A percentile compares a stretch with the other conserved stretches of the same genome.
These are phyloP conservation scores for Tyria jacobaeae DNA, from an alignment of 2,888 invertebrate species.

Conservation along the genomic window DNA sequence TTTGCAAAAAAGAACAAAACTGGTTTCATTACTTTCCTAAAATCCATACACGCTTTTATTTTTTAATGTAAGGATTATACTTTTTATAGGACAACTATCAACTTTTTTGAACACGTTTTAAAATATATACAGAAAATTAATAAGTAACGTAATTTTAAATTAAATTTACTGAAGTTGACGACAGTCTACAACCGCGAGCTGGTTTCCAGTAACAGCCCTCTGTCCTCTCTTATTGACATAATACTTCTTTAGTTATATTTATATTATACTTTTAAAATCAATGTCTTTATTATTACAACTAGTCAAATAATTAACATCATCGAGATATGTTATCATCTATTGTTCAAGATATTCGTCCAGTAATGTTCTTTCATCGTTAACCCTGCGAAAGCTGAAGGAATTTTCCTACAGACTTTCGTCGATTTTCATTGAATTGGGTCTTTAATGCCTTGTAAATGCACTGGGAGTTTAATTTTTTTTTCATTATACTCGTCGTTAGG, in stretches of 20 bases:
- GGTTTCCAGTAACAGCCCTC: background rate
- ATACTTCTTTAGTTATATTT: conserved; percentile 9
- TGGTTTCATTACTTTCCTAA: background rate
- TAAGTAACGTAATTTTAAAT: background rate
- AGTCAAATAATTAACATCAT: conserved; percentile 73
- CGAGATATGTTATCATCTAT: conserved; percentile 67
- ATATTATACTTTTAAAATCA: conserved; percentile 70
- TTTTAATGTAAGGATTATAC: background rate
- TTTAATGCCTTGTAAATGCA: background rate
- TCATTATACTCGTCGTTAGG: too few species aligned
- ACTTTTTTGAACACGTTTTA: background rate
- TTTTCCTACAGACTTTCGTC: background rate
- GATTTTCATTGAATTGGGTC: background rate
- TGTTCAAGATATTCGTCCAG: conserved; percentile 63
- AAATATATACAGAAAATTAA: background rate
- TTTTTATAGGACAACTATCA: too few species aligned
- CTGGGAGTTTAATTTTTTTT: too few species aligned
- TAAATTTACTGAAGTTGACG: background rate
- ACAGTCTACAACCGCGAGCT: background rate
- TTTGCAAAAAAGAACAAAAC: too few species aligned
- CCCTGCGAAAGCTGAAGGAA: conserved; percentile 46
- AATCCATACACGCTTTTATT: background rate
- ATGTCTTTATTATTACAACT: conserved; percentile 72
- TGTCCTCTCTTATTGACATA: conserved; percentile 8
- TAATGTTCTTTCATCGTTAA: conserved; percentile 50